Evolutionary conservation across 2,888 invertebrate species (phyloP), one percentile per base, ranked within the genome.

Genomic region (Hedychridium roseum): DNA sequence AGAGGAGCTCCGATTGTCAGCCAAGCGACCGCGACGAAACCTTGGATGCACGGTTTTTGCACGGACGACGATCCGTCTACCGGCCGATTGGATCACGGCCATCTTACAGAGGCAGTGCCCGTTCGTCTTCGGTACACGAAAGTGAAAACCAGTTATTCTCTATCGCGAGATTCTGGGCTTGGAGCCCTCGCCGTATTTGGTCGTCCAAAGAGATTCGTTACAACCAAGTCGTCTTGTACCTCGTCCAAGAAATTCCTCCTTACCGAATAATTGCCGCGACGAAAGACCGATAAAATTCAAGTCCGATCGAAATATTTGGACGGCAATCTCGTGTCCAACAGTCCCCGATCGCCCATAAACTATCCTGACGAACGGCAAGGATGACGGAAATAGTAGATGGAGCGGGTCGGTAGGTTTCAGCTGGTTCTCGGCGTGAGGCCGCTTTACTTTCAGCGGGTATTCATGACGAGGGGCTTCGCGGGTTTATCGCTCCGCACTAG

Each of bases 81-180:
- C 43, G 15, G 31, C 39, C 31, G 43, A 53, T 57, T 48, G 40
- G 36, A 38, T 23, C 9, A 43, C 44, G 48, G 31, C 50, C 41
- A 30, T 59, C 62, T 54, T 50, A 50, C 54, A n/a, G 51, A 54
- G 38, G 36, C 38, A 37, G 37, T n/a, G 20, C 28, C 30, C 45
- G 11, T 34, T 30, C 15, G 20, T 23, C 21, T 17, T 27, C 45
- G 48, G 28, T 27, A 49, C 50, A 50, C 55, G 58, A 64, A 58
- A 60, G 59, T 60, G 59, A 58, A 63, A 64, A 63, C 64, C 64
- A 48, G 63, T 63, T 63, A 63, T 52, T 51, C 55, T 43, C 49
- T 60, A 53, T 63, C 54, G 28, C n/a, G n/a, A n/a, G n/a, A 26
- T 15, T 11, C n/a, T 17, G 32, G 18, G 47, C 50, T 49, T 44